Conservation (phyloP, 2,888 invertebrate genomes). For the Trichopoda pennipes region DNA sequence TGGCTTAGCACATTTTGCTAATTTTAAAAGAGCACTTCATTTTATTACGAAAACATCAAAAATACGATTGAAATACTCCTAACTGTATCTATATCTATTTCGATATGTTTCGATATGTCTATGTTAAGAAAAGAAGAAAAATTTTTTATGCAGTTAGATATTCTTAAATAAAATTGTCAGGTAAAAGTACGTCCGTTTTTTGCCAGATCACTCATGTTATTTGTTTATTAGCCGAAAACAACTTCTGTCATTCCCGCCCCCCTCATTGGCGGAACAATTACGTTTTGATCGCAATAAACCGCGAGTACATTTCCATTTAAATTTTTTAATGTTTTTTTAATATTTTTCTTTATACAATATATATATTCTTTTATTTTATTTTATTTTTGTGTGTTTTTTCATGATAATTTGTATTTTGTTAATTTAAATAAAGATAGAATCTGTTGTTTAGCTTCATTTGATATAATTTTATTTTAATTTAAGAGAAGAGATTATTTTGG, state of each 20-base stretch:
- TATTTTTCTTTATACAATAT: constrained; percentile 14
- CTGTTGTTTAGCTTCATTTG: constrained; percentile 49
- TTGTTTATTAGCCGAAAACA: constrained; percentile 22
- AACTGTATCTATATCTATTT: too few species aligned
- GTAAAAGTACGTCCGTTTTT: neutral
- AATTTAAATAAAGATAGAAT: constrained; percentile 54
- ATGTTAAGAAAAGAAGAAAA: too few species aligned
- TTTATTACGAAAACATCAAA: too few species aligned
- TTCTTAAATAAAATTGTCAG: neutral
- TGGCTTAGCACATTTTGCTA: too few species aligned
- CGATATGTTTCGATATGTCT: too few species aligned
- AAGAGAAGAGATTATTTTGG: constrained; percentile 63
- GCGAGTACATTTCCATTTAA: constrained; percentile 54
- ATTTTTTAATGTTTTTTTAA: constrained; percentile 33
- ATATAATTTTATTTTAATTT: constrained; percentile 48
- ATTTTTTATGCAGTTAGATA: too few species aligned
- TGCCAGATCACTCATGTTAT: neutral
- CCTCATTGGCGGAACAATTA: constrained; percentile 21
- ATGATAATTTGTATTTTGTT: constrained; percentile 53
- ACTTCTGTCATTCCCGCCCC: constrained; percentile 36
- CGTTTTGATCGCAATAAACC: constrained; percentile 32
- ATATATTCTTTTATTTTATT: too few species aligned
- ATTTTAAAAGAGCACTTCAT: too few species aligned
- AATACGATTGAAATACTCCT: too few species aligned
- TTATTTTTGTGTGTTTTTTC: constrained; percentile 45